phyloP scores from a whole-genome alignment of 2,113 vertebrate genomes.

The Callipepla californica region DNA sequence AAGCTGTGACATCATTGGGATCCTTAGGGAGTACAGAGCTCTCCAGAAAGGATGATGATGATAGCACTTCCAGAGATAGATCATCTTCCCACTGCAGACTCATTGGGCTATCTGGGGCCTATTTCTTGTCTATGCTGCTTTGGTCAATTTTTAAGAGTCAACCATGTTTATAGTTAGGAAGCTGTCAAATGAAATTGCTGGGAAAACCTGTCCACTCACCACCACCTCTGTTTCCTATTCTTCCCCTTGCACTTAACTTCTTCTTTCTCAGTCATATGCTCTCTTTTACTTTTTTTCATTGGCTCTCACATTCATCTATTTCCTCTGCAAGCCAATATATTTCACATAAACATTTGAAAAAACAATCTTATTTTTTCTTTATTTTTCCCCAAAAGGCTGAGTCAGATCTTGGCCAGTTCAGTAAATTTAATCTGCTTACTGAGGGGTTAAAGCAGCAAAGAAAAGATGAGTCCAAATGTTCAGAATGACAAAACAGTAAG shows the following conservation, averaged over 20 bases:
- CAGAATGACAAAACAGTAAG: not conserved
- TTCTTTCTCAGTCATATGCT: not conserved
- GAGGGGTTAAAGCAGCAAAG: not conserved
- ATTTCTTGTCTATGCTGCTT: not conserved
- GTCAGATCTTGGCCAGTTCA: not conserved
- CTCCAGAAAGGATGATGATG: not conserved
- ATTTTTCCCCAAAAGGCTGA: not conserved
- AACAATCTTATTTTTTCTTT: rapidly evolving
- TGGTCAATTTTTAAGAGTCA: not conserved
- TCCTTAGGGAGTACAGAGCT: not conserved
- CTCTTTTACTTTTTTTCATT: not conserved
- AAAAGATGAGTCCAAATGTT: not conserved
- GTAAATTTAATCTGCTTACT: not conserved
- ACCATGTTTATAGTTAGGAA: not conserved
- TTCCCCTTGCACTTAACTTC: not conserved
- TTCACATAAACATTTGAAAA: not conserved
- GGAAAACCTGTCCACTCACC: not conserved
- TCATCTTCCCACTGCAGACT: not conserved
- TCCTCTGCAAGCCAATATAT: not conserved
- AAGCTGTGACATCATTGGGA: not conserved
- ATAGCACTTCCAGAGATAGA: not conserved
- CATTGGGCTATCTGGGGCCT: not conserved
- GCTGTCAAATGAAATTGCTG: not conserved
- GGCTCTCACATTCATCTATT: not conserved
- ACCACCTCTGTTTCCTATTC: not conserved